Conservation (phyloP, 1,140 invertebrate genomes). For the Microplitis demolitor region DNA sequence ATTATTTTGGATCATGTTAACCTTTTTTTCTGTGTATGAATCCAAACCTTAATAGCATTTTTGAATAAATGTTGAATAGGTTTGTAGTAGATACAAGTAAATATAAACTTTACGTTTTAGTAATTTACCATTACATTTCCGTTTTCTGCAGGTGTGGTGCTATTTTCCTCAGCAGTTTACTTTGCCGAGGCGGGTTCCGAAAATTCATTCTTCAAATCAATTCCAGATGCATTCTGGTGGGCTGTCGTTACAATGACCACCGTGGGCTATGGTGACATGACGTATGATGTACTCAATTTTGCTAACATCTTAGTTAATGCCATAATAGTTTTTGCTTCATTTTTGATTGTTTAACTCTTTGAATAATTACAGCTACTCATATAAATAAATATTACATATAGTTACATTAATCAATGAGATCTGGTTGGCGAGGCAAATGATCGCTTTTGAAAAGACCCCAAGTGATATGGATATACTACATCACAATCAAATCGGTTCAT, state of each 20-base stretch:
- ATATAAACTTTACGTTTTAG: no score
- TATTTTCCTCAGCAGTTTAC: slow-evolving; percentile 98
- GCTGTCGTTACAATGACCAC: slow-evolving; percentile 79
- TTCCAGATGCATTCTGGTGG: slow-evolving; percentile 98
- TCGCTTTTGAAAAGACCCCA: no score
- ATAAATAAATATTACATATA: no score
- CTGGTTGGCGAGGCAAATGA: no score
- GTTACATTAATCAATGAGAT: no score
- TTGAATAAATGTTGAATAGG: not conserved
- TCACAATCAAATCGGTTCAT: no score
- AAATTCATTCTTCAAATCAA: slow-evolving; percentile 96
- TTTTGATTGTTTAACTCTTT: not conserved
- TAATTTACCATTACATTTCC: slow-evolving; percentile 49
- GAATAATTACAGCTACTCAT: no score
- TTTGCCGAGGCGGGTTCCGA: slow-evolving; percentile 97
- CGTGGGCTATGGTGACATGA: slow-evolving; percentile 99
- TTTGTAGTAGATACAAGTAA: no score
- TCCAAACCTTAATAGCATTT: not conserved
- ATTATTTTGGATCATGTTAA: no score
- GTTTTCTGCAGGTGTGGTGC: slow-evolving; percentile 85
- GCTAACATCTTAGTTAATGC: slow-evolving; percentile 68
- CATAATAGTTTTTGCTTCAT: slow-evolving; percentile 53
- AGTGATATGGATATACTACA: no score
- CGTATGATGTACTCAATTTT: slow-evolving; percentile 83
- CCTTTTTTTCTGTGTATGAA: no score